Base-by-base conservation (phyloP, 2,797 vertebrate genomes). In the Tauraco hartlaubi region DNA sequence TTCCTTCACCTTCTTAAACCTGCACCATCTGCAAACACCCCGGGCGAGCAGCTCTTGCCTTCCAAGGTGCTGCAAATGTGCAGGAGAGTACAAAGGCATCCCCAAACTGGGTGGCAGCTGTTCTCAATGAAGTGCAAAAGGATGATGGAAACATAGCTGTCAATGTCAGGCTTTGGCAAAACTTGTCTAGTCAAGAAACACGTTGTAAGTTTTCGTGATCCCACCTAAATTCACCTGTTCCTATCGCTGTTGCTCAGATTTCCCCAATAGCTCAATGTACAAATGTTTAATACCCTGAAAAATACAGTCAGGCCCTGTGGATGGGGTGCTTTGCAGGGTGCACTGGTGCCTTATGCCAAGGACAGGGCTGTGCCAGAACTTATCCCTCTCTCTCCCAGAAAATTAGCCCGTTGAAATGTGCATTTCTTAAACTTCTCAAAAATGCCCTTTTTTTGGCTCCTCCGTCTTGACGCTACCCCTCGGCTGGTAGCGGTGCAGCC, bases 11-110 rank as follows among this genome's bases (percentile, higher is more conserved):
- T 82, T 46, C 77, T 58, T n/a, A 31, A 77, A 10, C 71, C 71
- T 35, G 2, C 74, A 67, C 54, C 92, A 95, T 91, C 84, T 96
- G 96, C 92, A 96, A 95, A 91, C 8, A 13, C 54, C 21, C 31
- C 1, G 8, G 35, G 39, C 1, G 31, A 56, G 56, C 48, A 16
- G 85, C 41, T 54, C 31, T 58, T 71, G 52, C 78, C 71, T 78
- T 71, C 56, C 86, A 75, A 77, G 68, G 75, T 59, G 88, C 83
- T 80, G 90, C 68, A 48, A 69, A 74, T 0, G 3, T 63, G 76
- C 78, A 41, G 72, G 43, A 28, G 35, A 89, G 61, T 35, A 94
- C 89, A 92, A 74, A 95, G 91, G 54, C 84, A 11, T 18, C 67
- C 22, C 21, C 55, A 68, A 64, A 31, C 12, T 13, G 84, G 68